Evolutionary conservation across 2,888 invertebrate species (phyloP), one percentile per base, ranked within the genome.

Genomic region (Apeira syringaria): DNA sequence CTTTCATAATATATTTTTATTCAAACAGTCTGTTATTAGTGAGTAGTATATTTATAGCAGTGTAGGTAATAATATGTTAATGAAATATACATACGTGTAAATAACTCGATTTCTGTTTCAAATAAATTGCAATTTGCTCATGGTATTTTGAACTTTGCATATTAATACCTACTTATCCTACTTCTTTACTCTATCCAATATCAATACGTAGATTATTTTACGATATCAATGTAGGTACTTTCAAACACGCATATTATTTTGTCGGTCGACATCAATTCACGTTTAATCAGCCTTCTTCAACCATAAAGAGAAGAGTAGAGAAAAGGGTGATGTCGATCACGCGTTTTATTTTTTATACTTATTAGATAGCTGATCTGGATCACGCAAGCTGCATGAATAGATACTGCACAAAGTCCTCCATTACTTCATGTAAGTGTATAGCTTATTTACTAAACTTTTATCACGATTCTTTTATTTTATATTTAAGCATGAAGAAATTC

Each of bases 301-400:
- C 9, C 1, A 3, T 9, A 1, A 9, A n/a, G 17, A 10, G n/a
- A 2, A 7, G 1, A 17, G 8, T 2, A 26, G 9, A 13, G 7
- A 26, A 22, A 30, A 33, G 33, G 33, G 34, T 39, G 18, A 39
- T 26, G 30, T 8, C 13, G 11, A 33, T 10, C 13, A 15, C 3
- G 30, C 18, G 3, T 20, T 12, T 43, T 37, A 48, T 53, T 43
- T 22, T 34, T 33, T 37, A 75, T 81, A 75, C 79, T 75, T 80
- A 51, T 50, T 83, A 82, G 81, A 78, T 79, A 80, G 73, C 70
- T 55, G 77, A 71, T 64, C 72, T 61, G 69, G 79, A 71, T 73
- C 73, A 77, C 79, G 67, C 72, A 72, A 74, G 77, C 74, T 76
- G 85, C 85, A 87, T 86, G 85, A 74, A 62, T 71, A 51, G 53